Conservation (phyloP, 2,888 invertebrate species). For the Auanema sp. region DNA sequence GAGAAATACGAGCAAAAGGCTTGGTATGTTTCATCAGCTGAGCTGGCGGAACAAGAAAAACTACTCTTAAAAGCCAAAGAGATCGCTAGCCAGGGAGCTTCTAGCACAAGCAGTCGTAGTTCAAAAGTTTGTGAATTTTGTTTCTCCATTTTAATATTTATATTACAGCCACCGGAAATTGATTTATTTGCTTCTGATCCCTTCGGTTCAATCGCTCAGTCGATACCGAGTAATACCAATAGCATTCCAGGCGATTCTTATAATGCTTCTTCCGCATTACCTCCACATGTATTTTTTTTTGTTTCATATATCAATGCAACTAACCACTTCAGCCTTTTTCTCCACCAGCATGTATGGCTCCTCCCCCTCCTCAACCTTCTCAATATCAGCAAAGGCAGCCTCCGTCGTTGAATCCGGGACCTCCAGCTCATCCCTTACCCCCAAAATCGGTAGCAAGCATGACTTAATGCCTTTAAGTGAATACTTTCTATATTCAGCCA, state of each 20-base stretch:
- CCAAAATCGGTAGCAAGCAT: neutral
- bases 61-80: constrained; percentile 36
- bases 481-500: no score
- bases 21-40: constrained; percentile 69
- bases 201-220: constrained; percentile 9
- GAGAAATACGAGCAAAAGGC: constrained; percentile 92
- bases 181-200: constrained; percentile 17
- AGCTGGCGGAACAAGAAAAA: constrained; percentile 56
- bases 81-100: constrained; percentile 4
- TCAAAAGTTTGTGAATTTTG: neutral
- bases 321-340: constrained; percentile 16
- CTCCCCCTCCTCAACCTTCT: constrained; percentile 23
- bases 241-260: neutral
- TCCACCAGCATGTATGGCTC: constrained; percentile 29
- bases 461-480: constrained; percentile 6
- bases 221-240: neutral
- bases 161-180: constrained; percentile 12
- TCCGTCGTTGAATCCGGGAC: neutral
- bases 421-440: neutral
- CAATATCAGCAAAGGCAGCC: neutral
- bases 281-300: neutral
- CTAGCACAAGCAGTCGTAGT: neutral
- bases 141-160: neutral
- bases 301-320: neutral
- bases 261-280: neutral